Evolutionary conservation across 2,113 vertebrate genomes (phyloP).

Genomic region (Gymnocephalus cernua): DNA sequence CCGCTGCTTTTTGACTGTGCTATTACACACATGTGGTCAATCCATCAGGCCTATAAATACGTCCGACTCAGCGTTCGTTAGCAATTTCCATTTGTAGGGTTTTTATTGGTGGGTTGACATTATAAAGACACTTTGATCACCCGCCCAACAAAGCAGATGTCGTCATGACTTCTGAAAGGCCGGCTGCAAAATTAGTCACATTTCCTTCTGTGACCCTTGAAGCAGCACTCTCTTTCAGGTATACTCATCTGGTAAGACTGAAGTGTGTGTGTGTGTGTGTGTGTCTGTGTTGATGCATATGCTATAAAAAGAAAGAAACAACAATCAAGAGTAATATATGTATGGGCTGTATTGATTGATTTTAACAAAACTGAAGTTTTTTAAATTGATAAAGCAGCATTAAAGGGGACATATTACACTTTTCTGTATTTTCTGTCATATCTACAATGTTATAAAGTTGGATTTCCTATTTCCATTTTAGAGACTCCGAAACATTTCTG

Average conservation of each 20-base stretch:
- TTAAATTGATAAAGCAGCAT: neutral
- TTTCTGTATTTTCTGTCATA: too few relatives aligned
- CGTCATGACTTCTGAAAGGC: constrained; percentile 52
- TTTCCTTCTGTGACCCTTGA: constrained; percentile 43
- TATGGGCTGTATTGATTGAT: neutral
- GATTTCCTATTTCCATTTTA: too few relatives aligned
- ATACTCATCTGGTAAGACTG: constrained; percentile 16
- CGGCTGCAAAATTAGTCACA: constrained; percentile 52
- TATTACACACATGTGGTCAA: constrained; percentile 61
- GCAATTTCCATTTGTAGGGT: constrained; percentile 59
- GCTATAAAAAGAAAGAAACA: neutral
- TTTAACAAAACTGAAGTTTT: neutral
- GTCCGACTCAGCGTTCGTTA: constrained; percentile 56
- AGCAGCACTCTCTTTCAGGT: constrained; percentile 21
- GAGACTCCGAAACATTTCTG: too few relatives aligned
- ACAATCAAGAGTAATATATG: neutral
- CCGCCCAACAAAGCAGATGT: constrained; percentile 26
- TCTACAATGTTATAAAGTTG: too few relatives aligned
- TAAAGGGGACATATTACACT: neutral
- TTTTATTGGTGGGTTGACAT: constrained; percentile 72
- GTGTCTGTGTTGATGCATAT: too few relatives aligned
- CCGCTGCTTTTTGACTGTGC: constrained; percentile 14
- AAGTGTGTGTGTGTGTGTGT: neutral
- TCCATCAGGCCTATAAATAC: constrained; percentile 63
- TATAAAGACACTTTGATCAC: constrained; percentile 69